A percentile compares a stretch with the other conserved stretches of the same genome.
These are phyloP conservation scores for Meleagris gallopavo DNA, from an alignment of 2,113 vertebrate species.

Conservation along the genomic window DNA sequence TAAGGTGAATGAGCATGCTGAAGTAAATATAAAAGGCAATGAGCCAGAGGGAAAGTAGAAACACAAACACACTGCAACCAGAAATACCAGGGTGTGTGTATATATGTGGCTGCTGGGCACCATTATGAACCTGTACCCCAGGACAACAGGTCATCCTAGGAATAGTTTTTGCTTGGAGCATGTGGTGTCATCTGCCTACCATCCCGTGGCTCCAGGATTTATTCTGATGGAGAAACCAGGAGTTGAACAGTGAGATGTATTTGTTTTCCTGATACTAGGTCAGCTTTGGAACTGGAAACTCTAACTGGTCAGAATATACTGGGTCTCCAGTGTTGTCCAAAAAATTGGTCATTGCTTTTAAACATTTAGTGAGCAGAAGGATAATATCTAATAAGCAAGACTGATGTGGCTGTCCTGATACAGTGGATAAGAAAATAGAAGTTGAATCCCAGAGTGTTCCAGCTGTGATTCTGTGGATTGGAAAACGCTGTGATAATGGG, in stretches of 20 bases:
- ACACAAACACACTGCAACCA: constrained; percentile 32
- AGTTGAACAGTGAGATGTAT: background rate
- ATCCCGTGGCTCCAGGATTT: background rate
- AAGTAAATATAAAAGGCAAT: constrained; percentile 53
- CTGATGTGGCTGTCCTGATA: background rate
- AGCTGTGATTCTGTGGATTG: background rate
- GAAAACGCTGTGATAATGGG: background rate
- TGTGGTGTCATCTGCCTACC: fast-evolving
- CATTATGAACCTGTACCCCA: constrained; percentile 29
- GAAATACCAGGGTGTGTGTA: constrained; percentile 24
- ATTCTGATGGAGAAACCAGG: constrained; percentile 12
- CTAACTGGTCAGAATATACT: background rate
- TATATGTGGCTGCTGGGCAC: background rate
- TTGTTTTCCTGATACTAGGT: background rate
- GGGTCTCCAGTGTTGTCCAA: background rate
- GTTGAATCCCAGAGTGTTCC: background rate
- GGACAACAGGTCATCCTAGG: constrained; percentile 49
- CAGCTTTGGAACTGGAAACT: background rate
- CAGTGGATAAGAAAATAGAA: background rate
- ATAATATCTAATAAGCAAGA: background rate
- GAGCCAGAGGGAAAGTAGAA: constrained; percentile 52
- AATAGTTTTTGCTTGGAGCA: constrained; percentile 40
- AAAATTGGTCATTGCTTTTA: background rate
- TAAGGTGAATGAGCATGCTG: constrained; percentile 40
- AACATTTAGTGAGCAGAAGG: background rate